Evolutionary conservation across 2,113 vertebrate genomes (phyloP).

Genomic region (Shinisaurus crocodilurus): DNA sequence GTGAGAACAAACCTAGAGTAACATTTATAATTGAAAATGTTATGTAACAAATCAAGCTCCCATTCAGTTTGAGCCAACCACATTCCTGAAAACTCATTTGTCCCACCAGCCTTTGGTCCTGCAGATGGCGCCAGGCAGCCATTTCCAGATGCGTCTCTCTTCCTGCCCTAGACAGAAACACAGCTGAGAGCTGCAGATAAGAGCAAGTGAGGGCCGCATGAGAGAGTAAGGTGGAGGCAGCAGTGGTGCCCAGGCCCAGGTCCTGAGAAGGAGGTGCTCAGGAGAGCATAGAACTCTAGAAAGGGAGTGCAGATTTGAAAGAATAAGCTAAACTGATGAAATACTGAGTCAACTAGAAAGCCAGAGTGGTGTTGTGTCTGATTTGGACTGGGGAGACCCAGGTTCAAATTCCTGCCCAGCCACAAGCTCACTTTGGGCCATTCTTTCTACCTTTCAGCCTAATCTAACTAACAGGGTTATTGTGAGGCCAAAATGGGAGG

Average conservation of each 20-base stretch:
- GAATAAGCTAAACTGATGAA: background rate
- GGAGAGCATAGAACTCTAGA: background rate
- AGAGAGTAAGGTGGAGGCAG: background rate
- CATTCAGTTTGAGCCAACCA: background rate
- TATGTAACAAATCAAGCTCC: background rate
- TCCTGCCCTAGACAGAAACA: background rate
- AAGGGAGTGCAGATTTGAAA: background rate
- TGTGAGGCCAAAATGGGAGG: background rate
- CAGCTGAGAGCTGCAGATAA: background rate
- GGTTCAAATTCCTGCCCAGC: background rate
- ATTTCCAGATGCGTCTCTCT: background rate
- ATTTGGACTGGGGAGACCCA: background rate
- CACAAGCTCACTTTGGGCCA: background rate
- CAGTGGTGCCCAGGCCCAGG: background rate
- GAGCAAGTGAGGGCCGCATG: background rate
- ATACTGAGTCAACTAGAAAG: background rate
- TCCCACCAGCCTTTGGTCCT: background rate
- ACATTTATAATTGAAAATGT: background rate
- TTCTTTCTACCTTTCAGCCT: background rate
- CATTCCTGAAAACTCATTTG: background rate
- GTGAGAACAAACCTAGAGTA: background rate
- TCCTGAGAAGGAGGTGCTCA: background rate
- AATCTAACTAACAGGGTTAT: background rate
- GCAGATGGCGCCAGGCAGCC: conserved; percentile 16
- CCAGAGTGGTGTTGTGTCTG: background rate